Percentiles rank a stretch among this genome's conserved stretches.
Evolutionary conservation across 2,113 vertebrate species (phyloP).

Genomic region (Pardalotus punctatus): DNA sequence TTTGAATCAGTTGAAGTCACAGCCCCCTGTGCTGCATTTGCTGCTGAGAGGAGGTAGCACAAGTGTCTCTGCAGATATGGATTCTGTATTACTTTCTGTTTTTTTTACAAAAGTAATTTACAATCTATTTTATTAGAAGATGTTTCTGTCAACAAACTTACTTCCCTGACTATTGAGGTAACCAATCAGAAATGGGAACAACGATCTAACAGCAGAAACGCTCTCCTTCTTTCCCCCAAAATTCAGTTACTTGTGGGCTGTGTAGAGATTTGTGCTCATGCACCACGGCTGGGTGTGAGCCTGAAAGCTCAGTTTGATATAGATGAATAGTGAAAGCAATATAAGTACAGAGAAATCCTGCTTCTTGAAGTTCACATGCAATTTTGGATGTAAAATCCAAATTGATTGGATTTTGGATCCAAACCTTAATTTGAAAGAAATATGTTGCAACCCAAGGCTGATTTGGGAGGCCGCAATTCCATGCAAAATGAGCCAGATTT

Average conservation of each 20-base stretch:
- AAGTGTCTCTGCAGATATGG: background rate
- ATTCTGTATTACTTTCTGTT: background rate
- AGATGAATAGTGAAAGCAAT: background rate
- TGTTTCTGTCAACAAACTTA: background rate
- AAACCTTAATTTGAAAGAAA: background rate
- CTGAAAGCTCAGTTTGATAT: background rate
- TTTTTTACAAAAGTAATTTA: background rate
- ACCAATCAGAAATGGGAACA: background rate
- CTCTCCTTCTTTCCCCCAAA: background rate
- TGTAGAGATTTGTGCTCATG: background rate
- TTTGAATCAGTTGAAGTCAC: background rate
- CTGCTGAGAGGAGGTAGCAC: background rate
- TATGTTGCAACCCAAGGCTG: background rate
- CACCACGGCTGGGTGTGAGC: background rate
- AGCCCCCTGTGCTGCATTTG: fast-evolving
- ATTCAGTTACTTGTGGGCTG: background rate
- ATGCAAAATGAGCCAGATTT: background rate
- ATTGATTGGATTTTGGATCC: background rate
- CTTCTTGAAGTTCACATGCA: background rate
- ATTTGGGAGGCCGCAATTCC: background rate
- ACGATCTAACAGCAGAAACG: background rate
- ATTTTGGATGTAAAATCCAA: background rate
- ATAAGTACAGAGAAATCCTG: background rate
- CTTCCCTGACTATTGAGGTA: background rate
- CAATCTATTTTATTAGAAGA: background rate